These are phyloP conservation scores for Tragulus kanchil DNA, from an alignment of 2,113 vertebrate species.

Conservation along the genomic window DNA sequence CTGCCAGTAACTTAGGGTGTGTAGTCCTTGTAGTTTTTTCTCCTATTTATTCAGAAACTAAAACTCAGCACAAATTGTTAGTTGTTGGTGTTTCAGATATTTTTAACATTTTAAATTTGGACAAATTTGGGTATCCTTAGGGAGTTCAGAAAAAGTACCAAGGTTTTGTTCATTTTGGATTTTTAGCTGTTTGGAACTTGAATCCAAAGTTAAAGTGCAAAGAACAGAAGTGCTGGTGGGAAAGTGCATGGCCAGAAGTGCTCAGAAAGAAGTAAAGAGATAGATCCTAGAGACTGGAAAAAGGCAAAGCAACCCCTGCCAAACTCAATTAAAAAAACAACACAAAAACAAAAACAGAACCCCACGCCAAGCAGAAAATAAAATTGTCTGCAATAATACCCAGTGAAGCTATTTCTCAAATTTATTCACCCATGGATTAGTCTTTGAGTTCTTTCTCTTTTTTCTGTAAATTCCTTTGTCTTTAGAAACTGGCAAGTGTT, in stretches of 20 bases:
- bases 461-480: constrained; percentile 54
- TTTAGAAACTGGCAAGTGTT: constrained; percentile 55
- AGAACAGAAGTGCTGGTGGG: background rate
- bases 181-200: constrained; percentile 11
- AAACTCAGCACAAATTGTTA: constrained; percentile 2
- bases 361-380: constrained; percentile 27
- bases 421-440: constrained; percentile 46
- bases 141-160: background rate
- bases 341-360: constrained; percentile 42
- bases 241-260: background rate
- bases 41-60: background rate
- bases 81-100: background rate
- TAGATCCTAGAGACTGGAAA: background rate
- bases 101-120: background rate
- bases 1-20: background rate
- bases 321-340: constrained; percentile 16
- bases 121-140: background rate
- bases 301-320: background rate
- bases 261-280: background rate
- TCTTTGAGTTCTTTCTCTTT: constrained; percentile 50
- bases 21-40: background rate
- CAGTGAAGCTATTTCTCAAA: constrained; percentile 23
- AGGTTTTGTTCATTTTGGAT: background rate
- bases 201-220: constrained; percentile 19
- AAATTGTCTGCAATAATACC: background rate